Evolutionary conservation across 1,140 invertebrate genomes (phyloP).

Genomic region (Centruroides sculpturatus): DNA sequence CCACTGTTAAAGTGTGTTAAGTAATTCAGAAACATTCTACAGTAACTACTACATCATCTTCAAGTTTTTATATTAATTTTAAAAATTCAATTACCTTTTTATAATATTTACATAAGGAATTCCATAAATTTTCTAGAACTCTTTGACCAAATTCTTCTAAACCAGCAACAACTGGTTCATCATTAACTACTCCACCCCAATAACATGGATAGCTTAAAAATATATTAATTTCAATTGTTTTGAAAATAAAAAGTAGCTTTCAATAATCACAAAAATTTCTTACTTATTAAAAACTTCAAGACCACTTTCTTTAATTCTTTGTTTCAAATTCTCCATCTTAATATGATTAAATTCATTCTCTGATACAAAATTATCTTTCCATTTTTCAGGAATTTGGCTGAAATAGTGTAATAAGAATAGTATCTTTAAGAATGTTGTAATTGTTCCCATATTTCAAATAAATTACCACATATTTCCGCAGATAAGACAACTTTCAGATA

Average conservation of each 20-base stretch:
- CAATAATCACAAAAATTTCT: conserved; percentile 7
- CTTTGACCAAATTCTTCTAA: conserved; percentile 30
- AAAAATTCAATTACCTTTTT: conserved; percentile 4
- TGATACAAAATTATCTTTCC: conserved; percentile 22
- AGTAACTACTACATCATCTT: background rate
- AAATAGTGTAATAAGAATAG: background rate
- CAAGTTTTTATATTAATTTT: background rate
- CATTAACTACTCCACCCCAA: conserved; percentile 29
- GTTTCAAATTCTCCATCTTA: conserved; percentile 27
- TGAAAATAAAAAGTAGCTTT: background rate
- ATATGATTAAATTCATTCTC: conserved; percentile 19
- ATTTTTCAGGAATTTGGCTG: conserved; percentile 27
- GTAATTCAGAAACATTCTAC: too few relatives aligned
- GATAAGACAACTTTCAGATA: too few relatives aligned
- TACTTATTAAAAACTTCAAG: conserved; percentile 30
- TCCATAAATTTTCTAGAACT: conserved; percentile 30
- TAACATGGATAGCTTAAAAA: conserved; percentile 30
- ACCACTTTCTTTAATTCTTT: conserved; percentile 23
- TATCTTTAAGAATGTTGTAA: too few relatives aligned
- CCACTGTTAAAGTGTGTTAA: too few relatives aligned
- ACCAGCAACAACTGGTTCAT: conserved; percentile 25
- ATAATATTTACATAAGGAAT: conserved; percentile 21
- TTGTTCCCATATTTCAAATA: too few relatives aligned
- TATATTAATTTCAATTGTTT: background rate
- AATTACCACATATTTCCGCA: too few relatives aligned